Evolutionary conservation across 2,888 invertebrate species (phyloP), one percentile per base, ranked within the genome.

Genomic region (Matsumyia berberina): DNA sequence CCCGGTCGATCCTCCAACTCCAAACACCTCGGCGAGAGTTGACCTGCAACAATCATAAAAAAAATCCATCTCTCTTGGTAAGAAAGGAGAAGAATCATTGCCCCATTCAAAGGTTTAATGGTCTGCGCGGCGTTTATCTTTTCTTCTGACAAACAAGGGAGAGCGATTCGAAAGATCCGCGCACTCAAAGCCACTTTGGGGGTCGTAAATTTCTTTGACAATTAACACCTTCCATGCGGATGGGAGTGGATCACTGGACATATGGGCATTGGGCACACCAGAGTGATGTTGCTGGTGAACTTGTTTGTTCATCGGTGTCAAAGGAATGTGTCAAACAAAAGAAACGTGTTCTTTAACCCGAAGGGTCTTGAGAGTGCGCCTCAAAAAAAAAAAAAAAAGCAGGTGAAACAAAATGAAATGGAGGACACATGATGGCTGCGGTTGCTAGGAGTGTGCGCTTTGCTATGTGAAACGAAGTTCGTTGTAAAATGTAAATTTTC

Each of bases 141-240:
- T 44, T 60, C 11, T 57, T 58, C 58, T 57, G 49, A 39, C 42
- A 49, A 69, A 70, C 76, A 17, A 46, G 62, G 17, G 51, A 31
- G 19, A 33, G 46, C 49, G 39, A 58, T 64, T 70, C 49, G 37
- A 51, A 58, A 78, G 82, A 77, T 81, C 57, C 31, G 39, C 69
- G 17, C n/a, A n/a, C 77, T 58, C 31, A 29, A 60, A 35, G 49
- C 44, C 80, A 69, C 69, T 46, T 33, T 60, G 49, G 33, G 35
- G 12, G 62, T 78, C 82, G 78, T 82, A 82, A 82, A 82, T 82
- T 82, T 82, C 72, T 60, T 60, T 82, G 78, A 82, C 82, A 82
- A 82, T 82, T 82, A 82, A 82, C 78, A 82, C 82, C 70, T 82
- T 78, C 66, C 42, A 57, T 58, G 57, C 58, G 35, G 49, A 64